Evolutionary conservation across 1,140 invertebrate genomes (phyloP).

Genomic region (Pogonus chalceus): DNA sequence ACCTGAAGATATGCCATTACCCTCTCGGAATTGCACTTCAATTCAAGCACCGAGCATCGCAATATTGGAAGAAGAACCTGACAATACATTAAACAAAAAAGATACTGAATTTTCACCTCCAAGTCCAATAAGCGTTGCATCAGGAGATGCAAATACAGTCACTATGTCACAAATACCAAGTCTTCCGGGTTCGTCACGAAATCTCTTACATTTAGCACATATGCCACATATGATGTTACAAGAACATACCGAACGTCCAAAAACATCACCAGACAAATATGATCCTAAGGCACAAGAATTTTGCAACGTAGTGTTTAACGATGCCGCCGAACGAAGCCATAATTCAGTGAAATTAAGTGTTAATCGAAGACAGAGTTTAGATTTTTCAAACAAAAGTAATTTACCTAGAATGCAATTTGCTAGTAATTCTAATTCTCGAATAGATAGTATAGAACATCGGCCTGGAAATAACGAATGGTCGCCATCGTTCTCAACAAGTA

Average conservation of each 20-base stretch:
- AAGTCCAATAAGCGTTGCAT: slow-evolving; percentile 3
- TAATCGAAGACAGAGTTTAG: slow-evolving; percentile 3
- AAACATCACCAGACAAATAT: slow-evolving; percentile 5
- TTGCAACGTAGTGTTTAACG: background rate
- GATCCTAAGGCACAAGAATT: background rate
- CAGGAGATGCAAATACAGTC: slow-evolving; percentile 5
- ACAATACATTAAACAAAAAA: background rate
- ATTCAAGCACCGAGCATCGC: slow-evolving; percentile 6
- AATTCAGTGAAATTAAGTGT: slow-evolving; percentile 1
- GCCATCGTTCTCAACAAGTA: background rate
- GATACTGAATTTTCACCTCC: slow-evolving; percentile 2
- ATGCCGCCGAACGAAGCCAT: background rate
- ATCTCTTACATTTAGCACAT: background rate
- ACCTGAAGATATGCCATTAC: background rate
- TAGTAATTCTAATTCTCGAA: background rate
- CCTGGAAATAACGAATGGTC: background rate
- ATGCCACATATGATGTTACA: slow-evolving; percentile 1
- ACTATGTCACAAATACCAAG: slow-evolving; percentile 8
- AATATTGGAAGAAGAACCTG: slow-evolving; percentile 9
- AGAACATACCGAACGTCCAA: slow-evolving; percentile 4
- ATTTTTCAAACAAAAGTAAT: background rate
- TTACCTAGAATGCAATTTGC: background rate
- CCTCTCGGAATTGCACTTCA: slow-evolving; percentile 2
- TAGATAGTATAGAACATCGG: background rate
- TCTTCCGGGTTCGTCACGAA: slow-evolving; percentile 1